Evolutionary conservation across 2,888 invertebrate species (phyloP).

Genomic region (Lathronympha strigana): DNA sequence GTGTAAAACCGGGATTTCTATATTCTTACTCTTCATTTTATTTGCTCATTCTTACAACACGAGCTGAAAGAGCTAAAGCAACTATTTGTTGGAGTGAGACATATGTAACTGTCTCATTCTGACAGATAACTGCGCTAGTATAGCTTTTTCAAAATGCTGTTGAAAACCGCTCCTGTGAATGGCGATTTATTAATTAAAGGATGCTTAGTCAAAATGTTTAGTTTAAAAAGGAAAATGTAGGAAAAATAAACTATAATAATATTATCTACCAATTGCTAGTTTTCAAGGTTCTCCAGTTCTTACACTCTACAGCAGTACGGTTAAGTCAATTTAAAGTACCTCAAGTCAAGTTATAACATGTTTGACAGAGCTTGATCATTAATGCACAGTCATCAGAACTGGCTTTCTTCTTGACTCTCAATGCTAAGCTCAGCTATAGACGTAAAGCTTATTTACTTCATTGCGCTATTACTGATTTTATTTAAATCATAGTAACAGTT

Average conservation of each 20-base stretch:
- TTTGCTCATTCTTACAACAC: too few species aligned
- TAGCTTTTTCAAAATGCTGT: background rate
- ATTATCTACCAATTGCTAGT: constrained; percentile 58
- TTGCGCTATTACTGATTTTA: constrained; percentile 75
- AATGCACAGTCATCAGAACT: constrained; percentile 69
- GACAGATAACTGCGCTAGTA: background rate
- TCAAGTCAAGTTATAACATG: constrained; percentile 81
- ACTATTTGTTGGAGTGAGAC: background rate
- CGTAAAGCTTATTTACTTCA: constrained; percentile 75
- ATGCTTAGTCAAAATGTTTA: constrained; percentile 32
- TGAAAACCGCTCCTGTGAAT: background rate
- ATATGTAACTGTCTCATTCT: background rate
- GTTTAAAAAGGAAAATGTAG: background rate
- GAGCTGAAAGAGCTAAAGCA: too few species aligned
- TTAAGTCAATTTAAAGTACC: constrained; percentile 68
- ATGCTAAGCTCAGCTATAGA: constrained; percentile 70
- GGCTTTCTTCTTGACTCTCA: constrained; percentile 66
- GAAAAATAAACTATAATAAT: constrained; percentile 42
- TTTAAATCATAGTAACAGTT: constrained; percentile 70
- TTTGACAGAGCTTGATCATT: constrained; percentile 72
- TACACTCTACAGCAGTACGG: constrained; percentile 74
- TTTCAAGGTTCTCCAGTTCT: constrained; percentile 75
- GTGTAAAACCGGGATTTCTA: background rate
- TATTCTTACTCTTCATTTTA: too few species aligned
- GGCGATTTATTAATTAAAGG: background rate